Evolutionary conservation across 1,140 invertebrate genomes (phyloP).

Genomic region (Bactericera cockerelli): DNA sequence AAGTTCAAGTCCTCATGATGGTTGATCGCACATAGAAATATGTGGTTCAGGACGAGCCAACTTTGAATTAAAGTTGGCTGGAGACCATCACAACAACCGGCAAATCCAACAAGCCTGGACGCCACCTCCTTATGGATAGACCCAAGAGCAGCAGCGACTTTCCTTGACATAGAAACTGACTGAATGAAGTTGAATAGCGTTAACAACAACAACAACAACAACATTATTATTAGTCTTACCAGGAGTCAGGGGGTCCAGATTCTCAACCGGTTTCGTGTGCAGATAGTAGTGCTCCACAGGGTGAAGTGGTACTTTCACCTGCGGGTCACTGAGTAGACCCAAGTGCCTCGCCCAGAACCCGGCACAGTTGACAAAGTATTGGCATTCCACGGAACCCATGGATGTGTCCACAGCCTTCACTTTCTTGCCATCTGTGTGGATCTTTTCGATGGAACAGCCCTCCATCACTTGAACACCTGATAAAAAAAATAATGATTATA

Average conservation of each 20-base stretch:
- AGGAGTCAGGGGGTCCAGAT: constrained; percentile 53
- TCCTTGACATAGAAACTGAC: too few species aligned
- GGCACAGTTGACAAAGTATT: constrained; percentile 84
- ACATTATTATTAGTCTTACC: constrained; percentile 28
- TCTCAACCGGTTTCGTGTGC: constrained; percentile 61
- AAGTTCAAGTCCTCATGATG: too few species aligned
- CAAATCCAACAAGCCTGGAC: too few species aligned
- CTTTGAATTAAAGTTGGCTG: too few species aligned
- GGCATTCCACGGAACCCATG: constrained; percentile 59
- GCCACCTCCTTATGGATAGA: too few species aligned
- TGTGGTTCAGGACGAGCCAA: too few species aligned
- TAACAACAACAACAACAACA: background rate
- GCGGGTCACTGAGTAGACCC: constrained; percentile 64
- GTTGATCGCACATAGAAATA: too few species aligned
- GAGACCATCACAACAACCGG: too few species aligned
- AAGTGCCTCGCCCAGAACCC: constrained; percentile 66
- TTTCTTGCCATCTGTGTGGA: constrained; percentile 45
- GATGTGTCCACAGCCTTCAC: constrained; percentile 60
- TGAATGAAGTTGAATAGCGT: too few species aligned
- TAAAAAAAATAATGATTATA: constrained; percentile 22
- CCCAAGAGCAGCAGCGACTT: too few species aligned
- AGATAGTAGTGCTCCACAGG: constrained; percentile 86
- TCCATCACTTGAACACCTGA: constrained; percentile 73
- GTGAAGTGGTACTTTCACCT: constrained; percentile 81
- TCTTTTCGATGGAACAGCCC: constrained; percentile 54